phyloP scores from a whole-genome alignment of 2,888 invertebrate species.

The Dasysyrphus albostriatus region DNA sequence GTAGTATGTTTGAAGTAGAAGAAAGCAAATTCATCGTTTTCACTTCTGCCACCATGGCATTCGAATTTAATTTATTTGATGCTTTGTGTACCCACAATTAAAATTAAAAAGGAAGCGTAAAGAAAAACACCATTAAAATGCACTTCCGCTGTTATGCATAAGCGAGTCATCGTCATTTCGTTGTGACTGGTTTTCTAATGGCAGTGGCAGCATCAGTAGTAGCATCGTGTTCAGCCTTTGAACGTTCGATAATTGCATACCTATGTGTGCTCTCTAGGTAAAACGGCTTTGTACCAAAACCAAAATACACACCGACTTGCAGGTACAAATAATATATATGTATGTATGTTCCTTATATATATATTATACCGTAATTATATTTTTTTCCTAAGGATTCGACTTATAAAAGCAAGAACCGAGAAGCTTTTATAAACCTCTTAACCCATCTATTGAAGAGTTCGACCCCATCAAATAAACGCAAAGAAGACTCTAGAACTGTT shows the following conservation, averaged over 20 bases:
- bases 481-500: constrained; percentile 45
- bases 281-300: constrained; percentile 34
- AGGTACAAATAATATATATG: too few relatives aligned
- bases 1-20: background rate
- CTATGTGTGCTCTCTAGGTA: constrained; percentile 5
- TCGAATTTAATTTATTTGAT: constrained; percentile 64
- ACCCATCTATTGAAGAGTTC: constrained; percentile 67
- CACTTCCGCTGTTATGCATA: constrained; percentile 68
- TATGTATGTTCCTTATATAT: background rate
- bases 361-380: constrained; percentile 47
- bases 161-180: constrained; percentile 31
- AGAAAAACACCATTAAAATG: constrained; percentile 72
- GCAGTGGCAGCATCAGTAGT: background rate
- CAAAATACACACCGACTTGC: background rate
- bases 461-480: constrained; percentile 55
- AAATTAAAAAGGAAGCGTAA: constrained; percentile 56
- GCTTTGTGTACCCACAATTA: constrained; percentile 67
- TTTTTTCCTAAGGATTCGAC: constrained; percentile 26
- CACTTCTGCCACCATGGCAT: constrained; percentile 15
- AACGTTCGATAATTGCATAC: constrained; percentile 64
- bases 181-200: constrained; percentile 30
- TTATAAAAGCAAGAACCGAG: constrained; percentile 20
- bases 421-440: constrained; percentile 62
- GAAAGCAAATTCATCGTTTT: constrained; percentile 6
- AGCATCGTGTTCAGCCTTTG: constrained; percentile 41